These are phyloP conservation scores for Sebastes steindachneri DNA, from an alignment of 2,797 vertebrate species.

Conservation along the genomic window DNA sequence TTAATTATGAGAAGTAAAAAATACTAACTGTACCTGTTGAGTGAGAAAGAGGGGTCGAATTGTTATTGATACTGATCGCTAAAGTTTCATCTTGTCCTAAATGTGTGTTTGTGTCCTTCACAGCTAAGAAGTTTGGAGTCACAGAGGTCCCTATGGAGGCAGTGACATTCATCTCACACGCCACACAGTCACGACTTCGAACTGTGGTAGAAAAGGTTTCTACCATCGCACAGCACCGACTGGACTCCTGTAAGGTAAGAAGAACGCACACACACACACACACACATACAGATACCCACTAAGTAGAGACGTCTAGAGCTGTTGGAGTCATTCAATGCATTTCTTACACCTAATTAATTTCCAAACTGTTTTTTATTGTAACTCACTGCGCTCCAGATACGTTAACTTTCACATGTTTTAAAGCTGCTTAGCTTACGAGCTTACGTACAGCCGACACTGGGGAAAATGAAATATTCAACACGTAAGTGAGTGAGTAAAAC, in stretches of 20 bases:
- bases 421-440: neutral
- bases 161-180: constrained; percentile 90
- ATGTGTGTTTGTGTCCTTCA: constrained; percentile 8
- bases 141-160: constrained; percentile 88
- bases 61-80: neutral
- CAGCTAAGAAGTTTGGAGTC: constrained; percentile 89
- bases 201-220: constrained; percentile 89
- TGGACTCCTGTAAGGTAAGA: constrained; percentile 88
- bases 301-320: neutral
- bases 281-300: neutral
- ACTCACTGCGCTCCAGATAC: neutral
- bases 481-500: neutral
- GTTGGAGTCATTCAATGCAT: neutral
- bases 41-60: neutral
- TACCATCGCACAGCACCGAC: constrained; percentile 87
- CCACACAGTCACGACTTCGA: constrained; percentile 86
- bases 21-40: neutral
- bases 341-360: neutral
- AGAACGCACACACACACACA: neutral
- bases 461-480: neutral
- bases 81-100: neutral
- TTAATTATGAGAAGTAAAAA: neutral
- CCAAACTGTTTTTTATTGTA: neutral
- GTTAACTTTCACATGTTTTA: neutral
- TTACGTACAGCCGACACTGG: neutral